phyloP scores from a whole-genome alignment of 2,113 vertebrate species.

The Oenanthe melanoleuca region DNA sequence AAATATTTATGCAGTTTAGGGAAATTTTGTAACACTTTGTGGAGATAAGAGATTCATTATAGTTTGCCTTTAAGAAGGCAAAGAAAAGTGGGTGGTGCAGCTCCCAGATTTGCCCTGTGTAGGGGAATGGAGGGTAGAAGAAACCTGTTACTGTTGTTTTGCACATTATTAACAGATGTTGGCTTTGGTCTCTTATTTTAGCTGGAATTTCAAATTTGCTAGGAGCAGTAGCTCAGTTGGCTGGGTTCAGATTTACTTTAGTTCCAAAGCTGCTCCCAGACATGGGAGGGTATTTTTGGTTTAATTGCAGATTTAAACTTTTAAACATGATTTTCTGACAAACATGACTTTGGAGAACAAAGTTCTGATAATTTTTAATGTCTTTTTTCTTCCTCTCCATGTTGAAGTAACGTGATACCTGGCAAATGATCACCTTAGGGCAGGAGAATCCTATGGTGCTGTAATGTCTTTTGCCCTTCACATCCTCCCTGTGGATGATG shows the following conservation, averaged over 20 bases:
- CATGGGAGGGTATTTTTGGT: not conserved
- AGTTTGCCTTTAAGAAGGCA: not conserved
- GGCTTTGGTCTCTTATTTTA: not conserved
- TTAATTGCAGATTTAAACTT: not conserved
- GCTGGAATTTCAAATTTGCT: not conserved
- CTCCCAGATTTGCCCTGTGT: not conserved
- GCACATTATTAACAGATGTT: not conserved
- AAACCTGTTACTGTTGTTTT: not conserved
- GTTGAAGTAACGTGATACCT: not conserved
- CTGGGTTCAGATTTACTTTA: not conserved
- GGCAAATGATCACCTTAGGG: not conserved
- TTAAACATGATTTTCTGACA: not conserved
- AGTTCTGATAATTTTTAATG: not conserved
- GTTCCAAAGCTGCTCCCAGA: not conserved
- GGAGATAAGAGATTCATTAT: not conserved
- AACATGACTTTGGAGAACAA: not conserved
- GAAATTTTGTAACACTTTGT: not conserved
- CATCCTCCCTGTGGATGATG: not conserved
- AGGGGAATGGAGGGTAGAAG: not conserved
- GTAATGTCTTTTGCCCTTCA: not conserved
- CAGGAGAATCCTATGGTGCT: not conserved
- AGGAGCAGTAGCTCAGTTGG: not conserved
- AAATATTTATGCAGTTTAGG: not conserved
- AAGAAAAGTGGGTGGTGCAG: not conserved
- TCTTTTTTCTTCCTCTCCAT: rapidly evolving